Conservation (phyloP, 1,140 invertebrate species). For the Cotesia chilonis region DNA sequence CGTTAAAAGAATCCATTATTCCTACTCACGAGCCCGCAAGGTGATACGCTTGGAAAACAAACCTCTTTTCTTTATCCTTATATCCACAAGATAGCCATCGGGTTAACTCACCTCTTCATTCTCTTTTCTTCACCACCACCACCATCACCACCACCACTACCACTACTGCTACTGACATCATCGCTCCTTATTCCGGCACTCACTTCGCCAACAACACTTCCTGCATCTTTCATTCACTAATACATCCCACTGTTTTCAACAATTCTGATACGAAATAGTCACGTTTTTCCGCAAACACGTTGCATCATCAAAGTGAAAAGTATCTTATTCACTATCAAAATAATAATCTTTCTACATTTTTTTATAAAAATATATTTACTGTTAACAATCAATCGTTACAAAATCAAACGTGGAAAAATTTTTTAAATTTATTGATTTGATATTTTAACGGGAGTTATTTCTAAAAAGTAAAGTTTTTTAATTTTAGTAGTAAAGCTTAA, state of each 20-base stretch:
- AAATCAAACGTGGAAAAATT: too few species aligned
- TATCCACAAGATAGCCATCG: conserved; percentile 19
- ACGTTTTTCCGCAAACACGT: conserved; percentile 7
- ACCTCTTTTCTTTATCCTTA: conserved; percentile 22
- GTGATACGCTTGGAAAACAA: conserved; percentile 29
- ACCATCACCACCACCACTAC: not conserved
- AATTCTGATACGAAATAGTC: too few species aligned
- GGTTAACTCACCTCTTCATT: not conserved
- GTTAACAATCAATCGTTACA: too few species aligned
- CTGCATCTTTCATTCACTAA: conserved; percentile 8
- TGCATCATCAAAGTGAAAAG: too few species aligned
- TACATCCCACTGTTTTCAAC: not conserved
- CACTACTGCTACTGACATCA: not conserved
- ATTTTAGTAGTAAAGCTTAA: too few species aligned
- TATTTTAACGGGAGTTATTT: too few species aligned
- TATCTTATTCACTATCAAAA: too few species aligned
- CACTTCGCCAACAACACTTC: not conserved
- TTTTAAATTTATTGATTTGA: too few species aligned
- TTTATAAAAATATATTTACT: too few species aligned
- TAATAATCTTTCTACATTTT: too few species aligned
- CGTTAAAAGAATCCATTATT: conserved; percentile 35
- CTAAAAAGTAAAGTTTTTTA: too few species aligned
- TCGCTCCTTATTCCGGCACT: not conserved
- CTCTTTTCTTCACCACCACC: conserved; percentile 5
- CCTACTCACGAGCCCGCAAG: conserved; percentile 20